phyloP scores from a whole-genome alignment of 2,113 vertebrate genomes.

The Monarcha castaneiventris region DNA sequence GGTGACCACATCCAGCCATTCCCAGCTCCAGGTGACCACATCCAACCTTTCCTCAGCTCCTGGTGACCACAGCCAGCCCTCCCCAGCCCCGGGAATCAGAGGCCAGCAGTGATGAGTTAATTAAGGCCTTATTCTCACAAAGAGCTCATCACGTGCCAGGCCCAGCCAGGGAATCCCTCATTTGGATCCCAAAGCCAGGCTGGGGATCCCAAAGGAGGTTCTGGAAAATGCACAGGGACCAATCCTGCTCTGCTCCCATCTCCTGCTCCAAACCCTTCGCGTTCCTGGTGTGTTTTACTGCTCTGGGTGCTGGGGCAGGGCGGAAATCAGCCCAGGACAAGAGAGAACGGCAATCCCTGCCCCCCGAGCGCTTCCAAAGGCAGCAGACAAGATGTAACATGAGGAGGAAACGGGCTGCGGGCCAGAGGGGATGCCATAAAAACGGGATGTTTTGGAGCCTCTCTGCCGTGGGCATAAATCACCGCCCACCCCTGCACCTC shows the following conservation, averaged over 20 bases:
- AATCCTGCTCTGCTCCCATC: neutral
- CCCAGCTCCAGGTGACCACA: neutral
- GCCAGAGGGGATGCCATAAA: conserved; percentile 47
- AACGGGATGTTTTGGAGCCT: neutral
- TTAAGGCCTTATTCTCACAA: rapidly evolving
- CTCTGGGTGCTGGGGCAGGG: neutral
- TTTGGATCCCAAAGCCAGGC: neutral
- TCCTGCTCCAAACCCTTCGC: neutral
- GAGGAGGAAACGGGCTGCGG: conserved; percentile 39
- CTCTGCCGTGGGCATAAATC: conserved; percentile 33
- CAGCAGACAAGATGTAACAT: conserved; percentile 24
- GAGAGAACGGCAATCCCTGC: neutral
- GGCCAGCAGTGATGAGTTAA: rapidly evolving
- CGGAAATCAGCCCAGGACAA: neutral
- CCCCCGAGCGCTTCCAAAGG: neutral
- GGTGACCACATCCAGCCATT: no score
- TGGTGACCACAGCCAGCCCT: no score
- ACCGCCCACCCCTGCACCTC: neutral
- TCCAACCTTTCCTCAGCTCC: no score
- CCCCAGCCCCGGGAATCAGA: neutral
- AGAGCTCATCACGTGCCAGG: neutral
- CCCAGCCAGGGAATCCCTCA: neutral
- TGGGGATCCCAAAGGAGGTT: neutral
- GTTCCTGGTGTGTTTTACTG: neutral
- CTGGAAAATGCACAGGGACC: rapidly evolving